Conservation (phyloP, 2,888 invertebrate species). For the Eupithecia pulchellata region DNA sequence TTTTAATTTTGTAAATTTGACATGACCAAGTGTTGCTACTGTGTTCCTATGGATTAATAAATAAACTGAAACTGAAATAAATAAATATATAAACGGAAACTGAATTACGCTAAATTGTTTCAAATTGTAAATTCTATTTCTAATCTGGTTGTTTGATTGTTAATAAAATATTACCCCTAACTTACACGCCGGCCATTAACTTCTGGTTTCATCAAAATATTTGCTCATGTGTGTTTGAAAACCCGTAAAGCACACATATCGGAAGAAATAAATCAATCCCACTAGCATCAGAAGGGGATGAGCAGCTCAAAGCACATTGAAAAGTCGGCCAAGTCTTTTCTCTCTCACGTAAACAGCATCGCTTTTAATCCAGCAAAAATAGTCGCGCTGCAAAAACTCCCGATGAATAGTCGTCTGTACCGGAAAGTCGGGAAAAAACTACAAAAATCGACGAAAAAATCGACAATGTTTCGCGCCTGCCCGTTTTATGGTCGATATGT, state of each 20-base stretch:
- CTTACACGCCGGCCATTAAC: not conserved
- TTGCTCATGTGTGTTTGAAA: not conserved
- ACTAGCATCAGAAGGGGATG: slow-evolving; percentile 28
- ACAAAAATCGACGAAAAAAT: slow-evolving; percentile 59
- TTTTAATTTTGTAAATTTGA: no score
- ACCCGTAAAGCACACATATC: not conserved
- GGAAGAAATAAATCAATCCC: slow-evolving; percentile 25
- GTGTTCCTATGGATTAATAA: no score
- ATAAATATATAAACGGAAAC: no score
- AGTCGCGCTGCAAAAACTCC: slow-evolving; percentile 59
- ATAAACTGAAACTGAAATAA: no score
- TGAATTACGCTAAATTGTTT: no score
- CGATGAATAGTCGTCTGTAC: slow-evolving; percentile 69
- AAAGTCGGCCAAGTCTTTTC: slow-evolving; percentile 45
- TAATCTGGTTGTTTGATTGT: no score
- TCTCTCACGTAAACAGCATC: slow-evolving; percentile 53
- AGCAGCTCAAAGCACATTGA: slow-evolving; percentile 38
- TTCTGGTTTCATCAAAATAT: not conserved
- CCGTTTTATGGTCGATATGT: slow-evolving; percentile 78
- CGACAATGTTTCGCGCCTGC: slow-evolving; percentile 67
- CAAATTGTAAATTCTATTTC: no score
- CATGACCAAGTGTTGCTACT: no score
- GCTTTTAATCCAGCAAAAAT: slow-evolving; percentile 55
- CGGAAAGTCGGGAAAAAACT: slow-evolving; percentile 59
- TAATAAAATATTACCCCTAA: no score